Conservation (phyloP, 1,140 invertebrate species). For the Drosophila navojoa region DNA sequence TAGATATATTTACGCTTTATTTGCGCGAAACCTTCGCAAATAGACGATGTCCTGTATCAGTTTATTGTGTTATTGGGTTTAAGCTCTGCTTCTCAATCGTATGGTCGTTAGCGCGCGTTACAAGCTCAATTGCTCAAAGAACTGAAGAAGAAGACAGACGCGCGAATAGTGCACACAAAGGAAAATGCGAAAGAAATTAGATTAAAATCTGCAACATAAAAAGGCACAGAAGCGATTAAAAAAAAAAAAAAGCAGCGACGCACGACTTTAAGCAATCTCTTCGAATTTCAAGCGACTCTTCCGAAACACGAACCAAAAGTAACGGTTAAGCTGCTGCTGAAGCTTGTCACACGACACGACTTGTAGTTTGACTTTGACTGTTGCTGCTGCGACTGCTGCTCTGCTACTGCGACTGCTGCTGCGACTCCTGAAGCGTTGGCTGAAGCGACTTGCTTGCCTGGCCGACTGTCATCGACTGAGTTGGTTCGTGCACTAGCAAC, state of each 20-base stretch:
- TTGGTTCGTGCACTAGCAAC: constrained; percentile 35
- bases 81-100: constrained; percentile 15
- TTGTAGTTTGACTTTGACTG: constrained; percentile 19
- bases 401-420: constrained; percentile 15
- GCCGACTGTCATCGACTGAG: constrained; percentile 83
- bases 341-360: constrained; percentile 55
- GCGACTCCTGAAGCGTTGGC: constrained; percentile 39
- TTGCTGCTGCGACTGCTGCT: constrained; percentile 5
- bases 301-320: constrained; percentile 13
- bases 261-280: constrained; percentile 17
- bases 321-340: constrained; percentile 36
- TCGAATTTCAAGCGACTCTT: constrained; percentile 15
- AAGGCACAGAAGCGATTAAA: constrained; percentile 20
- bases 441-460: constrained; percentile 74
- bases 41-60: constrained; percentile 10
- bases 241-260: constrained; percentile 17
- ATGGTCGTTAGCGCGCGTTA: constrained; percentile 7
- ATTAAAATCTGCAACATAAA: constrained; percentile 45
- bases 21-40: background rate
- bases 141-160: background rate
- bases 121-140: background rate
- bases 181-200: constrained; percentile 37
- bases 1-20: constrained; percentile 32
- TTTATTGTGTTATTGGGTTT: background rate
- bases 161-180: constrained; percentile 39